Evolutionary conservation across 2,113 vertebrate genomes (phyloP).

Genomic region (Burhinus oedicnemus): DNA sequence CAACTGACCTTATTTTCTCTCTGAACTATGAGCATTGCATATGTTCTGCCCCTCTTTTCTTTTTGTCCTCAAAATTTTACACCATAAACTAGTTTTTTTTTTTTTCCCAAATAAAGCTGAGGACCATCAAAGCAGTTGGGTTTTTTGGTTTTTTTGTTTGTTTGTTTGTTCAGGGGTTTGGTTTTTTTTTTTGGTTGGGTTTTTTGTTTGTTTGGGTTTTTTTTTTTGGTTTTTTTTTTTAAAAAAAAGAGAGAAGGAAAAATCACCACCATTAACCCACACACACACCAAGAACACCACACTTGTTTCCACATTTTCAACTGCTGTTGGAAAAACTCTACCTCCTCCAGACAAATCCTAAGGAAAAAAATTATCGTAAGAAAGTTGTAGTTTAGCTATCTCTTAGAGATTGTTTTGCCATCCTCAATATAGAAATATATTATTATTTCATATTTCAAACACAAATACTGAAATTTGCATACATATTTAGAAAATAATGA

Average conservation of each 20-base stretch:
- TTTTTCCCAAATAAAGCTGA: not conserved
- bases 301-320: not conserved
- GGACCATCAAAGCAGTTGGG: not conserved
- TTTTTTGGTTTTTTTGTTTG: no score
- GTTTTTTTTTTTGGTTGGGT: no score
- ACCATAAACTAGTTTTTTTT: not conserved
- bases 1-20: not conserved
- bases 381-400: not conserved
- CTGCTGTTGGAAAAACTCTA: not conserved
- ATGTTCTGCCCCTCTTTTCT: not conserved
- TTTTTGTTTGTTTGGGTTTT: no score
- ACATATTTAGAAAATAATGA: not conserved
- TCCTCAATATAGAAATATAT: not conserved
- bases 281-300: fast-evolving
- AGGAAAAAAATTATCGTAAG: not conserved
- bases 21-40: not conserved
- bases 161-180: no score
- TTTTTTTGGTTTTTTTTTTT: no score
- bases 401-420: not conserved
- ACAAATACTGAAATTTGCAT: not conserved
- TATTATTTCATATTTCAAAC: not conserved
- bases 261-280: fast-evolving
- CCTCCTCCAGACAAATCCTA: not conserved
- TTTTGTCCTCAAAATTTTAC: not conserved
- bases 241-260: not conserved